Evolutionary conservation across 2,113 vertebrate species (phyloP), one percentile per base, ranked within the genome.

Genomic region (Scomber scombrus): DNA sequence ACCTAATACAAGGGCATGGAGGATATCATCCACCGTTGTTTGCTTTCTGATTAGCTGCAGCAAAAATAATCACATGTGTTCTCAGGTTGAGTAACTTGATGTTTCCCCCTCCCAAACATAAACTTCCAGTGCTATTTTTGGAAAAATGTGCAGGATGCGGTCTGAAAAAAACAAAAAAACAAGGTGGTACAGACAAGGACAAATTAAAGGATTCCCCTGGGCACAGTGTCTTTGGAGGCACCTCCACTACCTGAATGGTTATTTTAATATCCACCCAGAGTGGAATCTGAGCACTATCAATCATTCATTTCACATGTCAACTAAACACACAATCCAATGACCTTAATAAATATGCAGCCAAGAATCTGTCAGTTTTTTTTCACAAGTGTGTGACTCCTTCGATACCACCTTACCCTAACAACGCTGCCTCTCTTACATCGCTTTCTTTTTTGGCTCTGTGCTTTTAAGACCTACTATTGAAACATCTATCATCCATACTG

Each of bases 181-280:
- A 40, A 40, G 18, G 40, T 6, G 8, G 55, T 78, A 84, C 73
- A 85, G 80, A 80, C 75, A 78, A 85, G 86, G 84, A 82, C 88
- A 82, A 84, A 91, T 85, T 52, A 80, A 80, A 86, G 79, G 64
- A 75, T 86, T 78, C 83, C 78, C 74, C 34, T 43, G 66, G 73
- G 78, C 81, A 69, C 43, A 14, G 62, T 74, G 78, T 71, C 78
- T 86, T 73, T 68, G 62, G 78, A 84, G 80, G 70, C 75, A 60
- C 56, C 56, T 70, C 43, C 71, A n/a, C 54, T 18, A 57, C 31
- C 70, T 73, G 80, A 77, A 61, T 43, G 63, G 49, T 75, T 72
- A 56, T 84, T 78, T 75, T 57, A 79, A 84, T 72, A 57, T 57
- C 68, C 67, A 61, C 71, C 69, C 31, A 56, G 49, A 73, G 61